Percentiles rank a stretch among this genome's conserved stretches.
phyloP scores from a whole-genome alignment of 1,140 invertebrate species.

The Megalonaias nervosa region DNA sequence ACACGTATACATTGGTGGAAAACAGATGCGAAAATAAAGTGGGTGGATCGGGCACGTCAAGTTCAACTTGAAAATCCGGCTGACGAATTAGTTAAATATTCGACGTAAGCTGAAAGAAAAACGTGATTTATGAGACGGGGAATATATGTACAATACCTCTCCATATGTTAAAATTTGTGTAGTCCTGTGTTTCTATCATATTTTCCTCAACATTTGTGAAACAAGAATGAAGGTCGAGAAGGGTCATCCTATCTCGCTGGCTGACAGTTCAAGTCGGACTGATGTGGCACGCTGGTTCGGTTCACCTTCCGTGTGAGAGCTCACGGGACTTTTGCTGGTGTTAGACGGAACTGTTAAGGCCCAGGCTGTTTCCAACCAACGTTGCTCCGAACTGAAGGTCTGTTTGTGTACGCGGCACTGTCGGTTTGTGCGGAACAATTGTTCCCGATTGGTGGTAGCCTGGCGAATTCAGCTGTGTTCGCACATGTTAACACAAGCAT shows the following conservation, averaged over 20 bases:
- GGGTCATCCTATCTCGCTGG: constrained; percentile 60
- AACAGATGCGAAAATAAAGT: no score
- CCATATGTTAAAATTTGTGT: constrained; percentile 60
- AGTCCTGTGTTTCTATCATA: constrained; percentile 55
- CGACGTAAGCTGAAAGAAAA: no score
- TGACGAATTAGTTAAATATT: no score
- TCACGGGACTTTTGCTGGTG: constrained; percentile 21
- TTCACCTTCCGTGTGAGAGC: constrained; percentile 21
- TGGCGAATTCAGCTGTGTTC: constrained; percentile 38
- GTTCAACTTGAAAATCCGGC: no score
- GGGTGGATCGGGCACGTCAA: no score
- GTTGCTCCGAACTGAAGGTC: constrained; percentile 44
- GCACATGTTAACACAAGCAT: constrained; percentile 64
- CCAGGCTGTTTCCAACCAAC: constrained; percentile 44
- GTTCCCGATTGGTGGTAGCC: constrained; percentile 49
- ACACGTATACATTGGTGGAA: no score
- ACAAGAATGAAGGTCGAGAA: constrained; percentile 65
- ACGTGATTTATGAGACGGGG: no score
- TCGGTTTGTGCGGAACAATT: constrained; percentile 38
- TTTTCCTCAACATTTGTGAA: constrained; percentile 55
- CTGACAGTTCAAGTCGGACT: constrained; percentile 37
- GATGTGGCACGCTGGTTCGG: constrained; percentile 16
- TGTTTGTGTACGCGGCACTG: constrained; percentile 41
- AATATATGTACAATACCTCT: constrained; percentile 47
- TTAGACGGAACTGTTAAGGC: constrained; percentile 31